A percentile compares a stretch with the other conserved stretches of the same genome.
Evolutionary conservation across 2,888 invertebrate genomes (phyloP).

Genomic region (Osmoderma eremita): DNA sequence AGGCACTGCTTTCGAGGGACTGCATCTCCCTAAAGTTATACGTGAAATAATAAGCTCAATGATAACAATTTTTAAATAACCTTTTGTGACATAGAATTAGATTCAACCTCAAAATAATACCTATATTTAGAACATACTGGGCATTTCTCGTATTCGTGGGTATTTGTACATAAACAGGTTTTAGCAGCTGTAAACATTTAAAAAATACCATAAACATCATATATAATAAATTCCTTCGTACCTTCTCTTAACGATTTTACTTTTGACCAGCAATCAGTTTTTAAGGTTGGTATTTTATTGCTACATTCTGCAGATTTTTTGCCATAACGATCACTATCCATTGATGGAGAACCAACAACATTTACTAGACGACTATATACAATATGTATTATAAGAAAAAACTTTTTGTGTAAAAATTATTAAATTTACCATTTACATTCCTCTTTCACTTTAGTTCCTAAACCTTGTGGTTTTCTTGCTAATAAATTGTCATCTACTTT

Average conservation of each 20-base stretch:
- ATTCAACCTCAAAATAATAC: constrained; percentile 49
- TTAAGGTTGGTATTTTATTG: background rate
- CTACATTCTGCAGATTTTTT: constrained; percentile 2
- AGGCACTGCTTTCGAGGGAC: constrained; percentile 4
- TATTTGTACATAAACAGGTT: constrained; percentile 40
- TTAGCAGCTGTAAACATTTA: constrained; percentile 28
- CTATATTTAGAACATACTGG: constrained; percentile 52
- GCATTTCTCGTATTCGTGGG: constrained; percentile 46
- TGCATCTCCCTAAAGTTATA: constrained; percentile 3
- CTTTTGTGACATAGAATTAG: constrained; percentile 3
- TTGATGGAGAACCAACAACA: background rate
- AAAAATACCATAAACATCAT: background rate
- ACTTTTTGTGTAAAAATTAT: background rate
- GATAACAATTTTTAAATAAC: background rate
- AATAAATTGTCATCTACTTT: constrained; percentile 48
- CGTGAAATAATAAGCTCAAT: background rate
- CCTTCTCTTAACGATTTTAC: constrained; percentile 14
- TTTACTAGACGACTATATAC: constrained; percentile 12
- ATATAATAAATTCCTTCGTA: constrained; percentile 1
- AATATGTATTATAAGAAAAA: background rate
- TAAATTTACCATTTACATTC: constrained; percentile 40
- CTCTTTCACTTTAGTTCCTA: constrained; percentile 29
- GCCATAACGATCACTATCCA: constrained; percentile 12
- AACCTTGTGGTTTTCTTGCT: constrained; percentile 48
- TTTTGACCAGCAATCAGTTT: constrained; percentile 22